phyloP scores from a whole-genome alignment of 2,797 vertebrate genomes.

The Protonibea diacanthus region DNA sequence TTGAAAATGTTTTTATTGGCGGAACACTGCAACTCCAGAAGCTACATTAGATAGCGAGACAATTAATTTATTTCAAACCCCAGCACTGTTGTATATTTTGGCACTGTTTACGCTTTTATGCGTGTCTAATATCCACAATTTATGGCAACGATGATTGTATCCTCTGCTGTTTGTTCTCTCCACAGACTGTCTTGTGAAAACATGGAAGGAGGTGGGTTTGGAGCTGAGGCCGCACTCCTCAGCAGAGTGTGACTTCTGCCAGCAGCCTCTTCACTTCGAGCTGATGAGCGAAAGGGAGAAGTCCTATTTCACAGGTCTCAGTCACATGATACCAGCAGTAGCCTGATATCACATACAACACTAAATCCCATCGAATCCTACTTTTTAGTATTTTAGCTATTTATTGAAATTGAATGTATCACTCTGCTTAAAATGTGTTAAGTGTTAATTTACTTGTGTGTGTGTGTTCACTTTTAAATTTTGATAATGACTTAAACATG shows the following conservation, averaged over 20 bases:
- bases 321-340: slow-evolving; percentile 88
- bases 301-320: slow-evolving; percentile 92
- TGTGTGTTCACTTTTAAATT: background rate
- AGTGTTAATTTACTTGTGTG: background rate
- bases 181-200: slow-evolving; percentile 89
- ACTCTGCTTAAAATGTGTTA: slow-evolving; percentile 1
- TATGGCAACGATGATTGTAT: background rate
- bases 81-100: background rate
- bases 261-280: slow-evolving; percentile 92
- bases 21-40: background rate
- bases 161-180: slow-evolving; percentile 31
- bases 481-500: background rate
- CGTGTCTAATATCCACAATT: background rate
- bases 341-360: slow-evolving; percentile 76
- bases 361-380: background rate
- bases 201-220: slow-evolving; percentile 90
- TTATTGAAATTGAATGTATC: slow-evolving; percentile 21
- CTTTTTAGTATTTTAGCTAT: slow-evolving; percentile 21
- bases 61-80: background rate
- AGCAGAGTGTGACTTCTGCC: slow-evolving; percentile 93
- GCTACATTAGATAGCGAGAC: background rate
- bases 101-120: background rate
- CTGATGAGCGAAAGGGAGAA: slow-evolving; percentile 92
- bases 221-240: slow-evolving; percentile 89
- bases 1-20: background rate